Conservation (phyloP, 2,888 invertebrate species). For the Xanthia icteritia region DNA sequence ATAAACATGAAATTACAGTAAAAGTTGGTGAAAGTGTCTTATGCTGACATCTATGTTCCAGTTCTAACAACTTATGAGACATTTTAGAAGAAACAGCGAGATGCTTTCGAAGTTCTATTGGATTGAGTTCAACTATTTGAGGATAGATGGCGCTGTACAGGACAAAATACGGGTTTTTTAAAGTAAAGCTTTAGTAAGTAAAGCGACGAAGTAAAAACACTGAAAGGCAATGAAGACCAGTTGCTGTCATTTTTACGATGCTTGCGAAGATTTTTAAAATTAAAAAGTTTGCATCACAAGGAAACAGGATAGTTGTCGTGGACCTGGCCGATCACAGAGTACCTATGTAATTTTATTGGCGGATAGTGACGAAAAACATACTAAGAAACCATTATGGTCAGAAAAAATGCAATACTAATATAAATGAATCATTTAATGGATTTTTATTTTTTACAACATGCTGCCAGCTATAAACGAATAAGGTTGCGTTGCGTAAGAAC, state of each 20-base stretch:
- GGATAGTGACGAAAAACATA: neutral
- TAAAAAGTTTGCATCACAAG: neutral
- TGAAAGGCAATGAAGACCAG: neutral
- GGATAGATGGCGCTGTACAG: slow-evolving; percentile 57
- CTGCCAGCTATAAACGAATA: neutral
- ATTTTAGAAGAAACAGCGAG: neutral
- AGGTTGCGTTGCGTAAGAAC: neutral
- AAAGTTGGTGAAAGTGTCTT: neutral
- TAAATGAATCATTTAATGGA: neutral
- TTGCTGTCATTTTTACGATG: neutral
- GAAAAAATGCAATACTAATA: neutral
- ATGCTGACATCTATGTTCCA: slow-evolving; percentile 52
- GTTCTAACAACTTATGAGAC: slow-evolving; percentile 8
- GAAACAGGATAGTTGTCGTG: neutral
- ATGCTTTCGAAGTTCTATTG: neutral
- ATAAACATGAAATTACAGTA: neutral
- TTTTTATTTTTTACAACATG: neutral
- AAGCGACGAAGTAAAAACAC: neutral
- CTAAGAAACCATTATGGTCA: neutral
- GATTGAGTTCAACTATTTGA: slow-evolving; percentile 3
- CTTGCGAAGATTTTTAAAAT: neutral
- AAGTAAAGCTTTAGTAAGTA: too few relatives aligned
- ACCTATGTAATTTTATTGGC: neutral
- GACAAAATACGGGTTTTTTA: neutral
- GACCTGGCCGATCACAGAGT: too few relatives aligned